Percentiles rank a stretch among this genome's conserved stretches.
Conservation (phyloP, 2,888 invertebrate species). For the Lasioglossum calceatum region DNA sequence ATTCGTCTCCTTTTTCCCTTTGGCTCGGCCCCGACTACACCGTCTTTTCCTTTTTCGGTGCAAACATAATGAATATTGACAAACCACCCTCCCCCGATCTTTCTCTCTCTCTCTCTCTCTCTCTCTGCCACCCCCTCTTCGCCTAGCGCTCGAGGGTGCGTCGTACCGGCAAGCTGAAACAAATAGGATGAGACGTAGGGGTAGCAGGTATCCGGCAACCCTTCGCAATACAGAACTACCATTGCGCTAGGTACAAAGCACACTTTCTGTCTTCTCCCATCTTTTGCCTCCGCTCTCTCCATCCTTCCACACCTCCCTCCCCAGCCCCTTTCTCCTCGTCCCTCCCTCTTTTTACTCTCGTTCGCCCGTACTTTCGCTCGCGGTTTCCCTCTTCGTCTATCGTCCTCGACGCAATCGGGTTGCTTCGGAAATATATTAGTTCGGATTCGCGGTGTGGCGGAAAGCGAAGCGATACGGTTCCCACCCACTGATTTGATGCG, state of each 20-base stretch:
- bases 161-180: conserved; percentile 73
- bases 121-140: background rate
- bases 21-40: background rate
- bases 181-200: conserved; percentile 76
- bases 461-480: conserved; percentile 72
- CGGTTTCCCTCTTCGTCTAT: conserved; percentile 51
- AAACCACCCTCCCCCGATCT: conserved; percentile 62
- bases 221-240: conserved; percentile 67
- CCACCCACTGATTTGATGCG: conserved; percentile 70
- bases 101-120: background rate
- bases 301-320: background rate
- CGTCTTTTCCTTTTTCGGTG: conserved; percentile 61
- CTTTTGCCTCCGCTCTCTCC: conserved; percentile 30
- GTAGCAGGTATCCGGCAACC: conserved; percentile 69
- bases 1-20: conserved; percentile 36
- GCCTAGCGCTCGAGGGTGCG: conserved; percentile 67
- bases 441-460: conserved; percentile 75
- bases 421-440: conserved; percentile 78
- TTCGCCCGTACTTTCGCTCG: conserved; percentile 14
- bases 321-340: background rate
- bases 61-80: conserved; percentile 78
- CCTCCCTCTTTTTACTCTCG: conserved; percentile 27
- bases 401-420: conserved; percentile 74
- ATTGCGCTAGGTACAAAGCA: conserved; percentile 74
- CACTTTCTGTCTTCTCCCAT: conserved; percentile 60